Conservation (phyloP, 2,888 invertebrate species). For the Netelia fuscicornis region DNA sequence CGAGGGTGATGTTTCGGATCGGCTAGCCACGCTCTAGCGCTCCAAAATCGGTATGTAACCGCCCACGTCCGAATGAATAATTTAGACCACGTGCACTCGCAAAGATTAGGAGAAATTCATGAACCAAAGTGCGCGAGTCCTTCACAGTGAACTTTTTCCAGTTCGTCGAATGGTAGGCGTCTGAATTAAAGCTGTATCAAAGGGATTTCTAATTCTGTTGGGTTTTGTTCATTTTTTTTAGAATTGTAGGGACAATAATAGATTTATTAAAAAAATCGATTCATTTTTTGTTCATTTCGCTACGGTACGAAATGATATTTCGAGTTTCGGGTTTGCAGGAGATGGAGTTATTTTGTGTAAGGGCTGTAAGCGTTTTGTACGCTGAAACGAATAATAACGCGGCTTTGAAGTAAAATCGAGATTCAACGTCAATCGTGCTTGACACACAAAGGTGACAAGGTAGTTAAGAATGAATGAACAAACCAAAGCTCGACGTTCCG, state of each 20-base stretch:
- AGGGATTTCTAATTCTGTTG: too few species aligned
- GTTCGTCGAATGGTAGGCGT: background rate
- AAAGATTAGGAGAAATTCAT: slow-evolving; percentile 2
- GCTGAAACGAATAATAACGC: background rate
- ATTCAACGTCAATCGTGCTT: background rate
- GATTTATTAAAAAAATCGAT: too few species aligned
- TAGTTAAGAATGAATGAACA: slow-evolving; percentile 15
- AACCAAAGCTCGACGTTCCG: slow-evolving; percentile 14
- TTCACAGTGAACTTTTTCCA: background rate
- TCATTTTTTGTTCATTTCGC: too few species aligned
- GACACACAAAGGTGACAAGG: slow-evolving; percentile 24
- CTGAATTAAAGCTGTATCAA: too few species aligned
- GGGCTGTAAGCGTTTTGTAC: too few species aligned
- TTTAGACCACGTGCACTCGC: slow-evolving; percentile 41
- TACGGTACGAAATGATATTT: too few species aligned
- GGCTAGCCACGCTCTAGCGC: too few species aligned
- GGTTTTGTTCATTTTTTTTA: too few species aligned
- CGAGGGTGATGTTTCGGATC: slow-evolving; percentile 1
- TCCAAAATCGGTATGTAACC: slow-evolving; percentile 30
- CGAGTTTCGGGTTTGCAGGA: too few species aligned
- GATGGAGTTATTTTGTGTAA: too few species aligned
- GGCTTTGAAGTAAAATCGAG: background rate
- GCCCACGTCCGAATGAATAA: slow-evolving; percentile 41
- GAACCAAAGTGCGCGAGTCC: background rate
- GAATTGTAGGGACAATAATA: too few species aligned